Evolutionary conservation across 2,113 vertebrate species (phyloP), one percentile per base, ranked within the genome.

Genomic region (Halcyon malimbica): DNA sequence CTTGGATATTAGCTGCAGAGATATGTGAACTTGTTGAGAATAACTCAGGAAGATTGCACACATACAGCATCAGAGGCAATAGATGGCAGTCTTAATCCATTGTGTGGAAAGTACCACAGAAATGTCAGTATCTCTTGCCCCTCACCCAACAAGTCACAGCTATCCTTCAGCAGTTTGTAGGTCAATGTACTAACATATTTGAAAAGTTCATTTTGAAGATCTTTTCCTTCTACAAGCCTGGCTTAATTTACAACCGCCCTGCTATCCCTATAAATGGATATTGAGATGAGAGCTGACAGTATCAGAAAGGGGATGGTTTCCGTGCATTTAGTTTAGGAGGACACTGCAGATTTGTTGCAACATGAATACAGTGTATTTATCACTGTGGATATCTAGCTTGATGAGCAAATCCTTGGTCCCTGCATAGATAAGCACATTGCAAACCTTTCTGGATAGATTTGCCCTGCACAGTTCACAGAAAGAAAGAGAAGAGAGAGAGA

Each of bases 81-180:
- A 96, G 96, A 96, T 97, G 96, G 96, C 96, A 97, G 87, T 83
- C 95, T 97, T 93, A 67, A 89, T 57, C 94, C 59, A 0, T 46
- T 71, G 41, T 80, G n/a, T 4, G 82, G 17, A 54, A 90, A 64
- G 63, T 3, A 29, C 25, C 2, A 17, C 86, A 80, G 64, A 80
- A 92, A 68, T 31, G 53, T 13, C 46, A 44, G 20, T 11, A 70
- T 26, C 28, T 63, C 50, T 42, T 82, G 15, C 86, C 73, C 90
- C 60, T 87, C 87, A 87, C 85, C 71, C 82, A 78, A 9, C 37
- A 63, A 95, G 31, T 41, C 78, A 54, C 65, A 51, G 24, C 25
- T 75, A 42, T 86, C 60, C 85, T 84, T 64, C 83, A 75, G 81
- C 35, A 81, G 28, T 91, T 85, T 91, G 81, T 90, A 97, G 83